Evolutionary conservation across 2,113 vertebrate species (phyloP), one percentile per base, ranked within the genome.

Genomic region (Chaenocephalus aceratus): DNA sequence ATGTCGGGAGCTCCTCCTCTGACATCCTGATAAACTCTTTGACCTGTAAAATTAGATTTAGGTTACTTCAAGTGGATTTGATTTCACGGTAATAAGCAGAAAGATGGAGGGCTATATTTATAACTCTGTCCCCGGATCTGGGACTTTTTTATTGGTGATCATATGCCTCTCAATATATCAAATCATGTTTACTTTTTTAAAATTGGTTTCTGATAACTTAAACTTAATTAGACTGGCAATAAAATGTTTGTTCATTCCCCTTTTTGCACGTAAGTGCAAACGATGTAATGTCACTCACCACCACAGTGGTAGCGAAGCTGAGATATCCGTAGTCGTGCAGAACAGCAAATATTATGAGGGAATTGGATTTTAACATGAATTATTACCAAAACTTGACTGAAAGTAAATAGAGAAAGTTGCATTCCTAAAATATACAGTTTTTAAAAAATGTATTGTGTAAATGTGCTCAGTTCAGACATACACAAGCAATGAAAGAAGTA

Each of bases 41-140:
- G 77, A 82, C 79, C 79, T 68, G 71, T 61, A 36, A 51, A 79
- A 74, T 79, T 46, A 77, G 79, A 77, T 80, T 77, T 67, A 16
- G 58, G 41, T 60, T 66, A 30, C 59, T 70, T 58, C 6, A 6
- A 41, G 56, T 67, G 41, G 74, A 84, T 88, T 63, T 46, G 58
- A 64, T 85, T 88, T 80, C 80, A 60, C 54, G 16, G 9, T 52
- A 41, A 72, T 53, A 41, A 78, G 83, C 68, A 87, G 74, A 66
- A 77, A 26, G 56, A 74, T 10, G n/a, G 12, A 58, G 26, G 36
- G 18, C 54, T 34, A 0, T 13, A 66, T 52, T 60, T 34, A 57
- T 16, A 66, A 34, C 79, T 46, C 2, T 41, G 62, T 62, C 73
- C 46, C 69, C 51, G 0, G 1, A 15, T 64, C 66, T 44, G 48